Evolutionary conservation across 37 sponge, comb jelly and placozoan species (phyloP).

Genomic region (Agelas oroides): DNA sequence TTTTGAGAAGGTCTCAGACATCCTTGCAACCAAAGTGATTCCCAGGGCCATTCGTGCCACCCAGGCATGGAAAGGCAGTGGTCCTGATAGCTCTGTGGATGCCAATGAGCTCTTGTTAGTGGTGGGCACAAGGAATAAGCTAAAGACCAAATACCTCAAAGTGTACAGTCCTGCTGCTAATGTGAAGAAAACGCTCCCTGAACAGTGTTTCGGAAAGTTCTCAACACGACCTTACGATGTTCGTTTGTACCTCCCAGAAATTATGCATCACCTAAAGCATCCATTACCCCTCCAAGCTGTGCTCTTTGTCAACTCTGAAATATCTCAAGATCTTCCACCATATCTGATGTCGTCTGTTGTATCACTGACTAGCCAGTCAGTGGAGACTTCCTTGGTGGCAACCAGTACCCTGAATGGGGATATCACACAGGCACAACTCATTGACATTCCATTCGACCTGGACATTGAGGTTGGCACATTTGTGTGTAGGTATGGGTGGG

Average conservation of each 20-base stretch:
- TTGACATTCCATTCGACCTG: constrained; percentile 66
- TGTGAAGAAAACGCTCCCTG: constrained; percentile 44
- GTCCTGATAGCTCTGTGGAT: constrained; percentile 28
- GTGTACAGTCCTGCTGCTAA: constrained; percentile 22
- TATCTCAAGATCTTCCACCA: constrained; percentile 25
- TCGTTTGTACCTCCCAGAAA: constrained; percentile 57
- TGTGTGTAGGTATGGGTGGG: no score
- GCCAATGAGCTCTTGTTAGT: constrained; percentile 55
- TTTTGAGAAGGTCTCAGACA: constrained; percentile 54
- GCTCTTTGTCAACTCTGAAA: constrained; percentile 24
- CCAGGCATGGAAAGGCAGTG: constrained; percentile 8
- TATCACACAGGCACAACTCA: neutral
- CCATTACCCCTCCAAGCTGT: constrained; percentile 40
- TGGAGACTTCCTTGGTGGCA: constrained; percentile 50
- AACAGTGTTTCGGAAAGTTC: constrained; percentile 59
- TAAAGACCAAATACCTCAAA: constrained; percentile 31
- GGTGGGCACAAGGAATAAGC: constrained; percentile 3
- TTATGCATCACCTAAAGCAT: constrained; percentile 33
- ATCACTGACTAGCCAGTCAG: neutral
- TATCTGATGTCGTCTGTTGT: constrained; percentile 31
- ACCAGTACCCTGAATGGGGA: constrained; percentile 21
- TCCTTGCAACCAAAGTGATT: constrained; percentile 34
- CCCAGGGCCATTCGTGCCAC: constrained; percentile 48
- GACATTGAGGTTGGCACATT: constrained; percentile 54
- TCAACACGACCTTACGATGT: constrained; percentile 63